A percentile compares a stretch with the other conserved stretches of the same genome.
Evolutionary conservation across 2,113 vertebrate species (phyloP).

Genomic region (Chaetodon auriga): DNA sequence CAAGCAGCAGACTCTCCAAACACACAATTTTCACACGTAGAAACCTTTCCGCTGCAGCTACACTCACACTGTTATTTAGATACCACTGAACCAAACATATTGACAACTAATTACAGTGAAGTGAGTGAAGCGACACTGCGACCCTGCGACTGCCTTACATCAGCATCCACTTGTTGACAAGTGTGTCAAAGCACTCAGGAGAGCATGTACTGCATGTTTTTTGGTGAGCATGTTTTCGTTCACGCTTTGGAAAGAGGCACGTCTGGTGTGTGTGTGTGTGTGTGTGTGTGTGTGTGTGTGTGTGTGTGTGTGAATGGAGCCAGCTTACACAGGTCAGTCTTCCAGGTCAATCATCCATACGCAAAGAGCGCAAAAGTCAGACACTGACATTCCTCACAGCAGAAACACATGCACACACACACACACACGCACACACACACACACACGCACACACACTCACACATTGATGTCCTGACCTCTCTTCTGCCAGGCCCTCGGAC

Average conservation of each 20-base stretch:
- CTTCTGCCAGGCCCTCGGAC: constrained; percentile 29
- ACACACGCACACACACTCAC: neutral
- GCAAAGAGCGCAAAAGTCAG: constrained; percentile 60
- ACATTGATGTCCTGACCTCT: constrained; percentile 32
- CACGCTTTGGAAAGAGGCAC: constrained; percentile 24
- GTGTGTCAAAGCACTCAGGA: constrained; percentile 12
- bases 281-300: constrained; percentile 38
- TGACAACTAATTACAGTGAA: constrained; percentile 69
- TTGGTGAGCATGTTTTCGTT: constrained; percentile 17
- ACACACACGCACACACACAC: neutral
- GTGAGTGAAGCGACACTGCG: constrained; percentile 34
- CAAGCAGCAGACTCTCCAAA: constrained; percentile 14
- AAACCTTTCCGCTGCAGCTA: constrained; percentile 8
- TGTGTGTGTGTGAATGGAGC: constrained; percentile 32
- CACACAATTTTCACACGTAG: constrained; percentile 64
- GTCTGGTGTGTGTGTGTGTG: constrained; percentile 25
- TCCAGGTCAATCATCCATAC: constrained; percentile 64
- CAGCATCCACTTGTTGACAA: constrained; percentile 29
- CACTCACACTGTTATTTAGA: constrained; percentile 67
- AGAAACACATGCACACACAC: constrained; percentile 20
- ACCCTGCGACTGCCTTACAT: constrained; percentile 6
- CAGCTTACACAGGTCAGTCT: constrained; percentile 54
- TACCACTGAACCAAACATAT: constrained; percentile 55
- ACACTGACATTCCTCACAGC: constrained; percentile 67
- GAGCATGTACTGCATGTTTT: constrained; percentile 39